Evolutionary conservation across 1,140 invertebrate species (phyloP).

Genomic region (Meloidogyne chitwoodi): DNA sequence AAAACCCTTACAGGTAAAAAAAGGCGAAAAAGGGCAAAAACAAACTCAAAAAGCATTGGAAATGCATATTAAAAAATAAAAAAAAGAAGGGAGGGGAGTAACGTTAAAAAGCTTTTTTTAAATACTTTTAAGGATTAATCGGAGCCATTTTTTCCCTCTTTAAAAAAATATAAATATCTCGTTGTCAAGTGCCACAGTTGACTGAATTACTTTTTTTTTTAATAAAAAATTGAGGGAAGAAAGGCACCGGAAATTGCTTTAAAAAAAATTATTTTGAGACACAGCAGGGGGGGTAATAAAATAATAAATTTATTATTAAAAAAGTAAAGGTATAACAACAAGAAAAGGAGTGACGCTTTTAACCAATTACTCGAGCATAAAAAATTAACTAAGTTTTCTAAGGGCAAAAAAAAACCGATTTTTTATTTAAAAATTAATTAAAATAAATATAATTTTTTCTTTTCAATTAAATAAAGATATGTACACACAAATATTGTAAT

Average conservation of each 20-base stretch:
- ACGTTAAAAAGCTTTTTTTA: neutral
- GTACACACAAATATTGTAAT: neutral
- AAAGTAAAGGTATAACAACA: constrained; percentile 1
- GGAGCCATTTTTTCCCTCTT: neutral
- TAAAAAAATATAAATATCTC: neutral
- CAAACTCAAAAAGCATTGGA: neutral
- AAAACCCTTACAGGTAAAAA: neutral
- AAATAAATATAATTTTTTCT: neutral
- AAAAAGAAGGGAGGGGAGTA: neutral
- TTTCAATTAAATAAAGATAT: neutral
- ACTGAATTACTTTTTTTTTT: neutral
- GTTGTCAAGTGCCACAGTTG: constrained; percentile 22
- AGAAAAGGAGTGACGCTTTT: neutral
- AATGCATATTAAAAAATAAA: constrained; percentile 22
- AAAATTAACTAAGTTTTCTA: constrained; percentile 23
- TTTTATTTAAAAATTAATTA: neutral
- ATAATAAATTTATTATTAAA: neutral
- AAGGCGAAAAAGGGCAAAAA: neutral
- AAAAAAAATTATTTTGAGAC: neutral
- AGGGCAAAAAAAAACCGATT: neutral
- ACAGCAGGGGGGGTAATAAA: neutral
- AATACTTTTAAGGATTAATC: constrained; percentile 24
- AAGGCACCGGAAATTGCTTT: constrained; percentile 1
- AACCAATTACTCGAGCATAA: constrained; percentile 20
- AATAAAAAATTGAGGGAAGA: neutral